Percentiles rank a stretch among this genome's conserved stretches.
Evolutionary conservation across 2,113 vertebrate species (phyloP).

Genomic region (Eptesicus fuscus): DNA sequence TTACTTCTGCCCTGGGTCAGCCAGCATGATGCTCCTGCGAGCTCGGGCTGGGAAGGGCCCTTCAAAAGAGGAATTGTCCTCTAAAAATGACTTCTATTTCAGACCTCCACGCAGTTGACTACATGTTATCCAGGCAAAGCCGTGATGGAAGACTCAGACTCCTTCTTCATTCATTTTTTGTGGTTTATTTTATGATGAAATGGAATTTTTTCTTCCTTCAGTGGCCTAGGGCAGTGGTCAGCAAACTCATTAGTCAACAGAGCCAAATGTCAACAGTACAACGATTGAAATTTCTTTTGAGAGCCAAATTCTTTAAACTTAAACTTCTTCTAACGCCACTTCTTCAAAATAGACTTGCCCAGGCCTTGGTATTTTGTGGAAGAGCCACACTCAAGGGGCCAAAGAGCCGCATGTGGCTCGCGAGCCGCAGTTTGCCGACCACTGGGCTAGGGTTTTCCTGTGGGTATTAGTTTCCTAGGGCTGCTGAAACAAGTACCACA

Average conservation of each 20-base stretch:
- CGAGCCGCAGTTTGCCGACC: too few species aligned
- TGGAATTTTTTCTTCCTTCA: conserved; percentile 45
- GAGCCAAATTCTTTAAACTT: too few species aligned
- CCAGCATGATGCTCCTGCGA: background rate
- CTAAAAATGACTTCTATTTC: background rate
- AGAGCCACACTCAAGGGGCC: too few species aligned
- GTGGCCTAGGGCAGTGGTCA: background rate
- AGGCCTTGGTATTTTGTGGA: too few species aligned
- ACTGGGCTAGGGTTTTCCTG: background rate
- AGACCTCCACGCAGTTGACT: background rate
- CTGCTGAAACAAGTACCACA: background rate
- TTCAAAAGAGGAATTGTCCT: background rate
- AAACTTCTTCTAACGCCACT: too few species aligned
- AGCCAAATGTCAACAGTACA: too few species aligned
- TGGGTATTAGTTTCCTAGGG: background rate
- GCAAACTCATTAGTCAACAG: too few species aligned
- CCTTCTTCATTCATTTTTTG: background rate
- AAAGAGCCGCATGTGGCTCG: too few species aligned
- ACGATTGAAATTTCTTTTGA: too few species aligned
- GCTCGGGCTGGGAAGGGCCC: background rate
- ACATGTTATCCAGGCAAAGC: background rate
- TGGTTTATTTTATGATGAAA: background rate
- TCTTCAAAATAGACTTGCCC: too few species aligned
- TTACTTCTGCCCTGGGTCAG: background rate
- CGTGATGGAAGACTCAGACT: background rate